Base-by-base conservation (phyloP, 1,140 invertebrate genomes). In the Oreohelix idahoensis region DNA sequence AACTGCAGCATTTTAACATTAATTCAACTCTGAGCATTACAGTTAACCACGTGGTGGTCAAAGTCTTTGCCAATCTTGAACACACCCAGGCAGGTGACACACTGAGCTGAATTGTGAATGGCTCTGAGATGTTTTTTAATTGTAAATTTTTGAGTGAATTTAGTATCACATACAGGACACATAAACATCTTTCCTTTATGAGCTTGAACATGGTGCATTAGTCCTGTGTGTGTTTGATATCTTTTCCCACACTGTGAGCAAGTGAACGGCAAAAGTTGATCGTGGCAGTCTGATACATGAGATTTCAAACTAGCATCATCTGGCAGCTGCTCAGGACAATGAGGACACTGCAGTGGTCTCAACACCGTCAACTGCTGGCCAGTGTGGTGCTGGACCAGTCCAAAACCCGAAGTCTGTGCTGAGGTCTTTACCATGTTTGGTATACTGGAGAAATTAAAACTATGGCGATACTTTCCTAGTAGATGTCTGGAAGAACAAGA, bases 131-230 rank as follows among this genome's bases (percentile, higher is more conserved):
- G 71, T 23, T 39, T 74, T 39, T 74, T 74, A 11, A 74, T 74
- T 39, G 71, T 42, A 74, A 74, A 74, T 36, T 74, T 74, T n/a
- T 74, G 71, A 26, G 71, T 74, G 71, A 74, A 74, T 36, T 49
- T 74, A 20, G 71, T 74, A 42, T 74, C 71, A 74, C 71, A 74
- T 8, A 74, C 71, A n/a, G 71, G 71, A 39, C 71, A 74, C 71
- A 74, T 74, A 26, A 74, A 74, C 13, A 36, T 74, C 23, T 74
- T 74, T 11, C 71, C 71, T 29, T 74, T 74, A 32, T 74, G 71
- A 39, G 71, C 38, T 35, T 74, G 71, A 26, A 74, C 38, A 42
- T 74, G 71, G 42, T 74, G 71, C 71, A 42, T 74, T 8, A 74
- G 71, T 15, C 71, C 71, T 8, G 38, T 26, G n/a, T 74, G 38